Conservation (phyloP, 2,888 invertebrate genomes). For the Dilophus febrilis region DNA sequence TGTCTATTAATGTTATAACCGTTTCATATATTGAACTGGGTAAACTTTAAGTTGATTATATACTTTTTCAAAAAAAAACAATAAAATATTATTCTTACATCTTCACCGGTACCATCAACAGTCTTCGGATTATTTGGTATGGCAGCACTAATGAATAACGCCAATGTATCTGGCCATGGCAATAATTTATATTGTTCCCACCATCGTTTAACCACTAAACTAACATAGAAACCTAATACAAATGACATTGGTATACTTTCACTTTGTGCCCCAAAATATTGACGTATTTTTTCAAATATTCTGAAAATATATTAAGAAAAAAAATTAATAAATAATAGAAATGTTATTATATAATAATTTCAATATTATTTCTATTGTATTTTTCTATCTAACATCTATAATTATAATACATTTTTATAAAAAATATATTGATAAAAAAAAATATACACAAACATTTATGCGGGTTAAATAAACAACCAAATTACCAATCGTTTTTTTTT, state of each 20-base stretch:
- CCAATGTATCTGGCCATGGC: conserved; percentile 88
- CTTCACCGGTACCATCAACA: conserved; percentile 37
- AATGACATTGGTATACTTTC: conserved; percentile 90
- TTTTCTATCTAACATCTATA: too few relatives aligned
- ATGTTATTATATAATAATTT: too few relatives aligned
- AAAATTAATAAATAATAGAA: conserved; percentile 3
- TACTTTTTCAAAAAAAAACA: too few relatives aligned
- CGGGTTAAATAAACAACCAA: too few relatives aligned
- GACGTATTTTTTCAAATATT: conserved; percentile 68
- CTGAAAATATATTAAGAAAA: conserved; percentile 36
- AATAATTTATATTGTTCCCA: conserved; percentile 88
- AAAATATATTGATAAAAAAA: too few relatives aligned
- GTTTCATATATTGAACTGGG: too few relatives aligned
- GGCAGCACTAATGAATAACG: conserved; percentile 78
- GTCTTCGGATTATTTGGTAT: conserved; percentile 43
- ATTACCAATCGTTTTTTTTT: too few relatives aligned
- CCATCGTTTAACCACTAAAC: conserved; percentile 81
- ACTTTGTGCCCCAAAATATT: conserved; percentile 74
- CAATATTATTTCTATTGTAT: too few relatives aligned
- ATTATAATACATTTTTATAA: too few relatives aligned
- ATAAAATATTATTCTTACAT: not conserved
- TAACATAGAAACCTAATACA: conserved; percentile 89
- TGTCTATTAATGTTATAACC: too few relatives aligned
- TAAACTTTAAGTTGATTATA: too few relatives aligned
- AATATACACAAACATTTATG: too few relatives aligned